Conservation (phyloP, 2,113 vertebrate species). For the Eulemur rufifrons region DNA sequence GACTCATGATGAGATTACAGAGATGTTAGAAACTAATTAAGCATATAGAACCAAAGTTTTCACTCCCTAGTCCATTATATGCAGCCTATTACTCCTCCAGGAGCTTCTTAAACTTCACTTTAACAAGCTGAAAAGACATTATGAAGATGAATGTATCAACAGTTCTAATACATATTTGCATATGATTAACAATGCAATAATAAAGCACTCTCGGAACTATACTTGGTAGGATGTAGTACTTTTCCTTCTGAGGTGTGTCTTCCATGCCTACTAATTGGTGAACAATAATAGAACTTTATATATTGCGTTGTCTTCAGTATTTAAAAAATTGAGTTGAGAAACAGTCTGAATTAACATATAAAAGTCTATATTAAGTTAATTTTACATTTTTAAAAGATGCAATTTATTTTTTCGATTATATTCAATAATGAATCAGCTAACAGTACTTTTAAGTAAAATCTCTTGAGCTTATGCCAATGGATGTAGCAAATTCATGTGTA, state of each 20-base stretch:
- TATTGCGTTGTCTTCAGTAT: neutral
- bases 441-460: neutral
- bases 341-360: constrained; percentile 15
- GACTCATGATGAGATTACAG: constrained; percentile 69
- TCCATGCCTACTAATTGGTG: neutral
- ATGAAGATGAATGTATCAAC: constrained; percentile 69
- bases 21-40: constrained; percentile 79
- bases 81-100: constrained; percentile 69
- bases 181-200: constrained; percentile 70
- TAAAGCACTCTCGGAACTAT: constrained; percentile 54
- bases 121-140: constrained; percentile 75
- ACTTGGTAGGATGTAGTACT: neutral
- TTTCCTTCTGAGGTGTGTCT: constrained; percentile 16
- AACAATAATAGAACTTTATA: neutral
- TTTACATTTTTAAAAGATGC: neutral
- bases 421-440: neutral
- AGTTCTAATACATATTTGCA: constrained; percentile 70
- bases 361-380: neutral
- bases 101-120: constrained; percentile 70
- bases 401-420: neutral
- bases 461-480: neutral
- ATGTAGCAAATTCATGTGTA: neutral
- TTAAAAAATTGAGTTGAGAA: constrained; percentile 19
- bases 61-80: constrained; percentile 60
- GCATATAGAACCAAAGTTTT: constrained; percentile 70